Base-by-base conservation (phyloP, 2,888 invertebrate species). In the Petrophora chlorosata region DNA sequence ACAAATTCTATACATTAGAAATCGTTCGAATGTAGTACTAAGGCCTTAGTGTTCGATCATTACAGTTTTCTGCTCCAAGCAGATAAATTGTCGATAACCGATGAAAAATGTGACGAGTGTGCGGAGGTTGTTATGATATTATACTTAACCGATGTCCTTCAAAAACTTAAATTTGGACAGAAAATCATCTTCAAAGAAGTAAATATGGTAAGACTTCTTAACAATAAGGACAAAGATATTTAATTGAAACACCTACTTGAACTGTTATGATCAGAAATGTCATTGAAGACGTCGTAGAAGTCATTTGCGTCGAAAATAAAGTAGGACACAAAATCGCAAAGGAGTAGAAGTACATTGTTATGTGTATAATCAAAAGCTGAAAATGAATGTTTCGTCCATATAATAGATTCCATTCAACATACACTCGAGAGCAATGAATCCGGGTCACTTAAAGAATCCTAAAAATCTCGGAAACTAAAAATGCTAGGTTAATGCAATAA, bases 321-420 rank as follows among this genome's bases (percentile, higher is more conserved):
- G 22, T 23, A 32, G 22, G 29, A 16, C 25, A 19, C n/a, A n/a
- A n/a, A n/a, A n/a, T n/a, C n/a, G n/a, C n/a, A n/a, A n/a, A n/a
- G n/a, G n/a, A n/a, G n/a, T n/a, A n/a, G 45, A 13, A 38, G 2
- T 13, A 26, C 16, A 30, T 17, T 13, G 30, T 16, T 16, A 29
- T 28, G 4, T 16, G 12, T 13, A 5, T 8, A 30, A 26, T 19
- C 39, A 47, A 47, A 40, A 40, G n/a, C 22, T 29, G 33, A 30
- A 41, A 41, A 10, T 23, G 29, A n/a, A 2, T 5, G 2, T 22
- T 33, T n/a, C 26, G 30, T 35, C 32, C 30, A 36, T 30, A 30
- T 9, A 28, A 13, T 39, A 19, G 26, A 17, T 23, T 40, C 9
- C 47, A 47, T 36, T 47, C 17, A n/a, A n/a, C n/a, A n/a, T n/a